Conservation (phyloP, 2,113 vertebrate genomes). For the Aramus guarauna region DNA sequence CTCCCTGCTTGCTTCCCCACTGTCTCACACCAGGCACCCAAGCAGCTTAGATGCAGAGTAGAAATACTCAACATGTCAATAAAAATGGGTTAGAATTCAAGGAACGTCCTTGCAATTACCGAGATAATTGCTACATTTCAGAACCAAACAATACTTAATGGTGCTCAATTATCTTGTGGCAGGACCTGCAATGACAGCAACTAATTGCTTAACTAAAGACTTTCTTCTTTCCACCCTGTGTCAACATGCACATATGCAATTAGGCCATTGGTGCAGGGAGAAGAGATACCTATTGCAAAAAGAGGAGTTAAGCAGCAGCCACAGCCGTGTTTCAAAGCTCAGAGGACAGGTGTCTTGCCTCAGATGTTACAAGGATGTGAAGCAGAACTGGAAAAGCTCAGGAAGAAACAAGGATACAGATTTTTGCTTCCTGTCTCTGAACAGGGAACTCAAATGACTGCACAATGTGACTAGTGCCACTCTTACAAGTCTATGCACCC, state of each 20-base stretch:
- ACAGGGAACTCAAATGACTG: neutral
- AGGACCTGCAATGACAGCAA: conserved; percentile 48
- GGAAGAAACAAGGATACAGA: neutral
- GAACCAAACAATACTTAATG: conserved; percentile 58
- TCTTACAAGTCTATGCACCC: accelerated
- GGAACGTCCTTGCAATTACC: conserved; percentile 17
- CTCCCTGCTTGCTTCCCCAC: neutral
- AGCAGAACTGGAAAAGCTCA: neutral
- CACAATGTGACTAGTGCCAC: neutral
- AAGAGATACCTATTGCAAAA: neutral
- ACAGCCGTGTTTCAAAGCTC: neutral
- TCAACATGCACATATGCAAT: neutral
- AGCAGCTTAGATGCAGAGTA: neutral
- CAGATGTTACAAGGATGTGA: neutral
- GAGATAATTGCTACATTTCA: conserved; percentile 53
- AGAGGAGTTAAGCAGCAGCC: neutral
- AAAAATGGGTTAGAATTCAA: conserved; percentile 47
- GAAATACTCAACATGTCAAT: neutral
- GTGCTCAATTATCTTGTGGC: conserved; percentile 36
- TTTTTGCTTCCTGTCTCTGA: neutral
- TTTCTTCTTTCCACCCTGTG: conserved; percentile 48
- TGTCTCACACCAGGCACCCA: neutral
- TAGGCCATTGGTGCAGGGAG: neutral
- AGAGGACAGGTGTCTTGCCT: neutral
- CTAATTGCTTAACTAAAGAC: conserved; percentile 63